Percentiles rank a stretch among this genome's conserved stretches.
Evolutionary conservation across 2,888 invertebrate species (phyloP).

Genomic region (Hylaea fasciaria): DNA sequence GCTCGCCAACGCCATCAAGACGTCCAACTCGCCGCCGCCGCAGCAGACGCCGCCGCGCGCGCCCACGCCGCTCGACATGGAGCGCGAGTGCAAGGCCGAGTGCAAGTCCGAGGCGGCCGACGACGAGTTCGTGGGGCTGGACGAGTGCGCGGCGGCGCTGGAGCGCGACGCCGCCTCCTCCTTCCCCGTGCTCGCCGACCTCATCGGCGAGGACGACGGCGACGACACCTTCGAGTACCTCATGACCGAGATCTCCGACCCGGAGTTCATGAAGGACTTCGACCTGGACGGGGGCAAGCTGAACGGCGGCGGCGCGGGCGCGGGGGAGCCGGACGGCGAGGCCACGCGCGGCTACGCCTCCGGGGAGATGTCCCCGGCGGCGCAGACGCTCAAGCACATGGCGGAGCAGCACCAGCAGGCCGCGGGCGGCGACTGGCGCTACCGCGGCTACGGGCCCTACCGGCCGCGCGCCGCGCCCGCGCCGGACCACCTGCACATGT

Average conservation of each 20-base stretch:
- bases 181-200: conserved; percentile 91
- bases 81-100: conserved; percentile 91
- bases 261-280: conserved; percentile 93
- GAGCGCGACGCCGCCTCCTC: conserved; percentile 92
- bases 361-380: conserved; percentile 94
- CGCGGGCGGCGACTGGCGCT: conserved; percentile 84
- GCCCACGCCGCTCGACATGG: conserved; percentile 92
- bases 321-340: conserved; percentile 77
- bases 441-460: conserved; percentile 83
- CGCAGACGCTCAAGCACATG: conserved; percentile 98
- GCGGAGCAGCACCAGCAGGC: conserved; percentile 97
- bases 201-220: conserved; percentile 93
- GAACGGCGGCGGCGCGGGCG: conserved; percentile 66
- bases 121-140: conserved; percentile 93
- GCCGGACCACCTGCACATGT: conserved; percentile 89
- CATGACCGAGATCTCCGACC: conserved; percentile 94
- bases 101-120: conserved; percentile 92
- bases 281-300: conserved; percentile 83
- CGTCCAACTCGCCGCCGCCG: conserved; percentile 74
- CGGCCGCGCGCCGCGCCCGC: conserved; percentile 76
- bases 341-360: conserved; percentile 78
- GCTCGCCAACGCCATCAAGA: conserved; percentile 80
- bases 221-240: conserved; percentile 94
- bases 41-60: conserved; percentile 84
- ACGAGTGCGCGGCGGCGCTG: conserved; percentile 92